A percentile compares a stretch with the other conserved stretches of the same genome.
Conservation (phyloP, 2,113 vertebrate genomes). For the Lepus americanus region DNA sequence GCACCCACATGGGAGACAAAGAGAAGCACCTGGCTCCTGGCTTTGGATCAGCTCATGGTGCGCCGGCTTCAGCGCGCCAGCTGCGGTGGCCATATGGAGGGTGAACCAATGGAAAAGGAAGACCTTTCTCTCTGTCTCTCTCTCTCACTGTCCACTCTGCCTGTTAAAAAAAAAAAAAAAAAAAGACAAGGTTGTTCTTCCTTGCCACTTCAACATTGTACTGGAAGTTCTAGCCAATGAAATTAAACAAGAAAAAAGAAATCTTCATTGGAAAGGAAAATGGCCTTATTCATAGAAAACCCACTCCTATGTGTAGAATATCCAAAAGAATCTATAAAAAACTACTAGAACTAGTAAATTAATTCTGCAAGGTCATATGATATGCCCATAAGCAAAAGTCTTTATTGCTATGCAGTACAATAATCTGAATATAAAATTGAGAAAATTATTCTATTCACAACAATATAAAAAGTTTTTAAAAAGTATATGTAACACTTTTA, state of each 20-base stretch:
- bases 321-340: constrained; percentile 10
- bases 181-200: no score
- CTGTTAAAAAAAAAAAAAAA: no score
- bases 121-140: no score
- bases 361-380: constrained; percentile 30
- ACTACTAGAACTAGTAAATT: background rate
- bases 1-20: no score
- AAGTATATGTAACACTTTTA: background rate
- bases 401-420: background rate
- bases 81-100: no score
- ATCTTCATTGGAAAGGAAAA: background rate
- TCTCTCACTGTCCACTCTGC: no score
- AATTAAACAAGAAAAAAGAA: background rate
- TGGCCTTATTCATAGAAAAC: background rate
- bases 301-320: background rate
- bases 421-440: constrained; percentile 5
- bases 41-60: no score
- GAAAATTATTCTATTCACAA: constrained; percentile 21
- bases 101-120: no score
- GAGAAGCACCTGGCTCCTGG: no score
- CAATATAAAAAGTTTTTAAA: constrained; percentile 45
- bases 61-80: no score
- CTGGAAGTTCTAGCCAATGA: no score
- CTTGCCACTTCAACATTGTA: no score
- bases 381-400: background rate